phyloP scores from a whole-genome alignment of 2,888 invertebrate species.

The Nomada hirtipes region DNA sequence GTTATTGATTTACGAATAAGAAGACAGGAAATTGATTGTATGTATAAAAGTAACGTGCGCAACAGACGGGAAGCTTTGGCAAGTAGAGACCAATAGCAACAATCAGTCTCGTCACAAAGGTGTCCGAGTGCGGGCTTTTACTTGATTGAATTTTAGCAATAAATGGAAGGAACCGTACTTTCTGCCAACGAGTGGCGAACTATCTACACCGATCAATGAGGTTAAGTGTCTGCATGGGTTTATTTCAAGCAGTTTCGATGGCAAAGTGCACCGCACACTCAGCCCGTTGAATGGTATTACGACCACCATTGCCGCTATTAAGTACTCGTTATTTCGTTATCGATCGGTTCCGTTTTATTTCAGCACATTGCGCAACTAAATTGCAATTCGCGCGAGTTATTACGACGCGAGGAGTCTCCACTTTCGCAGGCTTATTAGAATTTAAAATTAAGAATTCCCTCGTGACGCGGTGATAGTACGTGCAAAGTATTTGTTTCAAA shows the following conservation, averaged over 20 bases:
- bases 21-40: background rate
- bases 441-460: too few species aligned
- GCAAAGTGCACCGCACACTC: constrained; percentile 20
- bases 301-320: constrained; percentile 32
- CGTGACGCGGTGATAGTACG: too few species aligned
- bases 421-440: background rate
- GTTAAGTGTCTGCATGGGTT: constrained; percentile 40
- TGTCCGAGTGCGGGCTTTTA: constrained; percentile 27
- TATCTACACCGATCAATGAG: constrained; percentile 43
- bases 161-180: constrained; percentile 33
- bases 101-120: constrained; percentile 28
- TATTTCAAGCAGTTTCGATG: constrained; percentile 47
- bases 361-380: background rate
- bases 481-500: too few species aligned
- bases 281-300: constrained; percentile 11
- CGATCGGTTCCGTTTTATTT: constrained; percentile 32
- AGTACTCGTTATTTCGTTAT: constrained; percentile 41
- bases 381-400: constrained; percentile 4
- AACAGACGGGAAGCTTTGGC: background rate
- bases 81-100: constrained; percentile 3
- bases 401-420: background rate
- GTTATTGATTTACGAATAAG: background rate
- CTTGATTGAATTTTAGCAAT: constrained; percentile 60
- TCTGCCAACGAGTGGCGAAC: constrained; percentile 15
- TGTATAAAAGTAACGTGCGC: background rate